Conservation (phyloP, 2,113 vertebrate genomes). For the Tretioscincus oriximinensis region DNA sequence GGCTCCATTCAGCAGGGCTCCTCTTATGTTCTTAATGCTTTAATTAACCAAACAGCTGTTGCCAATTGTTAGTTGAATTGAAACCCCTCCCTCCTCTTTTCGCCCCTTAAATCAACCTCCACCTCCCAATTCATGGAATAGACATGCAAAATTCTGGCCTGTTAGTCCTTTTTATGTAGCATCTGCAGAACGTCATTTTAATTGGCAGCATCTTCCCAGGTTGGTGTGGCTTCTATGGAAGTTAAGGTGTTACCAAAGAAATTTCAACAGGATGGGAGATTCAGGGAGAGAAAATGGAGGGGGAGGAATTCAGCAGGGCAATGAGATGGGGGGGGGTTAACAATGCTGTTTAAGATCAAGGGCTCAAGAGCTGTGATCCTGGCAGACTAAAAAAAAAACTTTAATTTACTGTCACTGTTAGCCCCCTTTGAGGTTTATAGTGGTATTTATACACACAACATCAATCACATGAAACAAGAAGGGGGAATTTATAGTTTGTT, state of each 20-base stretch:
- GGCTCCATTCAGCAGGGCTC: no score
- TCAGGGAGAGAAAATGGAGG: constrained; percentile 12
- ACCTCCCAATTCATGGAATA: not conserved
- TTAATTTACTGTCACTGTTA: constrained; percentile 87
- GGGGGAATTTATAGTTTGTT: constrained; percentile 87
- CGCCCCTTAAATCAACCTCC: constrained; percentile 22
- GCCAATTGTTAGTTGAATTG: not conserved
- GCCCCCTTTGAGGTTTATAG: constrained; percentile 87
- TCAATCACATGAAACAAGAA: constrained; percentile 87
- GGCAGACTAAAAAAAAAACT: constrained; percentile 78
- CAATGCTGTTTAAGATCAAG: constrained; percentile 80
- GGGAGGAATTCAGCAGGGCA: constrained; percentile 76
- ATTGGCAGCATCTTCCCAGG: constrained; percentile 68
- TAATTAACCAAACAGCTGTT: constrained; percentile 43
- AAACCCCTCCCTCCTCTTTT: constrained; percentile 20
- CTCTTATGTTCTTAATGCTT: no score
- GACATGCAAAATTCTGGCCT: constrained; percentile 38
- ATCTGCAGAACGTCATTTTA: constrained; percentile 50
- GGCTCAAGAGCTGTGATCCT: constrained; percentile 79
- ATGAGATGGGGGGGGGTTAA: constrained; percentile 74
- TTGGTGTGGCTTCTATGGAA: constrained; percentile 47
- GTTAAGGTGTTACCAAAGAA: constrained; percentile 75
- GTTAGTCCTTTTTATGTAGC: constrained; percentile 42
- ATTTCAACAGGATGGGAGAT: constrained; percentile 59
- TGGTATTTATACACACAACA: constrained; percentile 86